Base-by-base conservation (phyloP, 2,888 invertebrate genomes). In the Drosophila sordidapex region DNA sequence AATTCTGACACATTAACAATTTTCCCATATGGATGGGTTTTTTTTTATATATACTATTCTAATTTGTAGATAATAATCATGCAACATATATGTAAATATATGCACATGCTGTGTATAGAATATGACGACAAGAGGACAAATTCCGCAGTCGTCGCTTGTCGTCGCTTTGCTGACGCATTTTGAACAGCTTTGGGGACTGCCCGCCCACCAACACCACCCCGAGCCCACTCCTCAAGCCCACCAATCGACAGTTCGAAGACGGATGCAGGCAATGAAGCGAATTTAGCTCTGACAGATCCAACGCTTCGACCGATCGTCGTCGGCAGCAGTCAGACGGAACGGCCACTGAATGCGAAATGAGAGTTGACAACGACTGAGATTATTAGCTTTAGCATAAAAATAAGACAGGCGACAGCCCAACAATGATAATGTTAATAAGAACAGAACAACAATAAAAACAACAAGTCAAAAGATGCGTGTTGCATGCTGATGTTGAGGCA, bases 341-440 rank as follows among this genome's bases (percentile, higher is more conserved):
- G 82, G 56, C 36, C 4, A 18, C 31, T 57, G 84, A 76, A 85
- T 85, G 57, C 56, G 7, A 72, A 85, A 83, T 84, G 76, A 73
- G 73, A 46, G 56, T 63, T 63, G 59, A 59, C 70, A 60, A 57
- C 56, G 59, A 67, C 43, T 51, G 60, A 63, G 67, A 62, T 62
- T 35, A 65, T 62, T 62, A 29, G 68, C 67, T 70, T 52, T n/a
- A 79, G 76, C 81, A 86, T 81, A 81, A 74, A 85, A 69, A 70
- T 27, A 62, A 57, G 60, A 60, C 70, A 33, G 63, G 54, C 71
- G 72, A 75, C 87, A 65, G 77, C 33, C 57, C 62, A 66, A 71
- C 73, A 80, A 86, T 86, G 81, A 80, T 75, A 83, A 86, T 84
- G 87, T 71, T 83, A 86, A 84, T 89, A 69, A 79, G 74, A 81